phyloP scores from a whole-genome alignment of 2,888 invertebrate species.

The Microctonus hyperodae region DNA sequence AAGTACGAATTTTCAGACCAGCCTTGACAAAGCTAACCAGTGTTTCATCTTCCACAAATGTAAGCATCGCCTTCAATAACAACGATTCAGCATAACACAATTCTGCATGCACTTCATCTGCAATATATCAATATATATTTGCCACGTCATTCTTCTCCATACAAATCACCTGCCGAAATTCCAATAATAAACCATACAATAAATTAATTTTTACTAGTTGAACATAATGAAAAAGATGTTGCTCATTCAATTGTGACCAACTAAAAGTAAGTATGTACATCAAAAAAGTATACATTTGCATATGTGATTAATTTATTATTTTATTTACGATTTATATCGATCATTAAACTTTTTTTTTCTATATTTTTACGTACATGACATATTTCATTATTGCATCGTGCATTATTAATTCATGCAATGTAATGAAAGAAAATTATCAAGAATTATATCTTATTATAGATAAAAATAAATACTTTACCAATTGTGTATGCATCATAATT shows the following conservation, averaged over 20 bases:
- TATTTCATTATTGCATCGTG: neutral
- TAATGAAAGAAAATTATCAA: neutral
- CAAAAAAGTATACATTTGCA: too few species aligned
- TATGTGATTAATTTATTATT: too few species aligned
- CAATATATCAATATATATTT: constrained; percentile 43
- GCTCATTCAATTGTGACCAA: neutral
- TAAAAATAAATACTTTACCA: constrained; percentile 62
- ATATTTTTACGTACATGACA: neutral
- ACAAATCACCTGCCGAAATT: constrained; percentile 16
- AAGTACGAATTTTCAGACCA: constrained; percentile 89
- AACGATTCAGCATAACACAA: constrained; percentile 93
- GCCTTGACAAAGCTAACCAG: constrained; percentile 91
- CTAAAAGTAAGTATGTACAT: neutral
- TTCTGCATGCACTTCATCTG: constrained; percentile 92
- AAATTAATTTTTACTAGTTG: neutral
- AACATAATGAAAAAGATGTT: neutral
- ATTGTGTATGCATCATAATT: constrained; percentile 80
- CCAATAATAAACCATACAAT: constrained; percentile 36
- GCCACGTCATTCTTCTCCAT: constrained; percentile 31
- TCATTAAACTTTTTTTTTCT: too few species aligned
- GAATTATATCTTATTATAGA: neutral
- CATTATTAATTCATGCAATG: neutral
- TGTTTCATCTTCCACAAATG: constrained; percentile 95
- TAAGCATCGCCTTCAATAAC: constrained; percentile 86
- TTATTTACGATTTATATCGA: too few species aligned